Conservation (phyloP, 1,140 invertebrate genomes). For the Drosophila triauraria region DNA sequence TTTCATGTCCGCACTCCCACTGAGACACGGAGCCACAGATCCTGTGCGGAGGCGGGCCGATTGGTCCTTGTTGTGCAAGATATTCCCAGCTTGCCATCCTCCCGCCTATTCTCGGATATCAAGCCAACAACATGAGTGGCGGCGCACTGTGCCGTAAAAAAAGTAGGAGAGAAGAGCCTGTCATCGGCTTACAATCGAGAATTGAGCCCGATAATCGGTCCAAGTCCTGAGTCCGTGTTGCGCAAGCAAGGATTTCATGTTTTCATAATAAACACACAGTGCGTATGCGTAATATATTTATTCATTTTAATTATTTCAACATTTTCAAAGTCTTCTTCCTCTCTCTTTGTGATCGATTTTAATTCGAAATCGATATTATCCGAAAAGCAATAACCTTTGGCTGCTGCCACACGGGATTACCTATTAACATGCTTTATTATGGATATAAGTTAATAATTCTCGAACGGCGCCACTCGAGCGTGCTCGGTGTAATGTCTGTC, state of each 20-base stretch:
- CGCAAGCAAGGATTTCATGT: not conserved
- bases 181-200: constrained; percentile 31
- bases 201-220: constrained; percentile 25
- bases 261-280: constrained; percentile 10
- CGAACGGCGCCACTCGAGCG: constrained; percentile 21
- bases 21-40: constrained; percentile 21
- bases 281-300: constrained; percentile 7
- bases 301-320: not conserved
- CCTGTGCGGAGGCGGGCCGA: constrained; percentile 11
- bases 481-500: constrained; percentile 31
- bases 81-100: constrained; percentile 11
- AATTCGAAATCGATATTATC: not conserved
- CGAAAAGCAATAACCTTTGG: not conserved
- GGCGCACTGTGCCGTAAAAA: constrained; percentile 23
- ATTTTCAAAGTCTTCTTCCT: not conserved
- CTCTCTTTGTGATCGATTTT: not conserved
- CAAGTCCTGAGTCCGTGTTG: constrained; percentile 12
- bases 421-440: constrained; percentile 37
- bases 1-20: constrained; percentile 41
- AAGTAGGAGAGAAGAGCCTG: constrained; percentile 18
- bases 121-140: constrained; percentile 8
- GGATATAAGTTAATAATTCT: constrained; percentile 35
- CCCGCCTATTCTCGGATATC: constrained; percentile 15
- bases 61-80: constrained; percentile 45
- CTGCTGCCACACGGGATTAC: not conserved